Evolutionary conservation across 2,797 vertebrate genomes (phyloP).

Genomic region (Sebastes iracundus): DNA sequence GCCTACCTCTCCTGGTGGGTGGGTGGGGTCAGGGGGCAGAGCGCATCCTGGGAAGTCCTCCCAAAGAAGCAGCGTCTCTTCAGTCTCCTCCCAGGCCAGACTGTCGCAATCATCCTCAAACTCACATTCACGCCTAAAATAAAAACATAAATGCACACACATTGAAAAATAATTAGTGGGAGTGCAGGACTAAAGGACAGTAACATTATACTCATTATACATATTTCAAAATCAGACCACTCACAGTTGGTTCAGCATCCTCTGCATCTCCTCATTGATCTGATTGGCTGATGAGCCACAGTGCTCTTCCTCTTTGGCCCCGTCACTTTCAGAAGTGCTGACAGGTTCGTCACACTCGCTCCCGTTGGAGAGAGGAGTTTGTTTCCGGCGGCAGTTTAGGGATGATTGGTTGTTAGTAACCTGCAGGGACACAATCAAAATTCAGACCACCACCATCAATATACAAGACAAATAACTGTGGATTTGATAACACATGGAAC

Average conservation of each 20-base stretch:
- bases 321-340: constrained; percentile 90
- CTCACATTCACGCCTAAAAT: constrained; percentile 91
- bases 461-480: not conserved
- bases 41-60: constrained; percentile 97
- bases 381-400: constrained; percentile 89
- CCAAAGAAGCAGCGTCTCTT: constrained; percentile 96
- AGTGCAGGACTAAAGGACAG: not conserved
- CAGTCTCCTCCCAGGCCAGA: constrained; percentile 97
- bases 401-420: constrained; percentile 89
- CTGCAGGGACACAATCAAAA: constrained; percentile 77
- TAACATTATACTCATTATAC: not conserved
- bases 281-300: constrained; percentile 91
- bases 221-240: constrained; percentile 51
- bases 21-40: constrained; percentile 86
- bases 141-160: not conserved
- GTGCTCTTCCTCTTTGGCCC: constrained; percentile 87
- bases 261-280: constrained; percentile 99
- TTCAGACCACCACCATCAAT: not conserved
- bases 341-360: constrained; percentile 91
- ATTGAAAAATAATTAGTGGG: not conserved
- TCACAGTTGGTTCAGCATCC: constrained; percentile 97
- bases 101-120: constrained; percentile 99
- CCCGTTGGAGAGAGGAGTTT: constrained; percentile 78
- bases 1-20: constrained; percentile 89
- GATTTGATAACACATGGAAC: not conserved